A percentile compares a stretch with the other conserved stretches of the same genome.
Evolutionary conservation across 2,888 invertebrate species (phyloP).

Genomic region (Cylloceria caligata): DNA sequence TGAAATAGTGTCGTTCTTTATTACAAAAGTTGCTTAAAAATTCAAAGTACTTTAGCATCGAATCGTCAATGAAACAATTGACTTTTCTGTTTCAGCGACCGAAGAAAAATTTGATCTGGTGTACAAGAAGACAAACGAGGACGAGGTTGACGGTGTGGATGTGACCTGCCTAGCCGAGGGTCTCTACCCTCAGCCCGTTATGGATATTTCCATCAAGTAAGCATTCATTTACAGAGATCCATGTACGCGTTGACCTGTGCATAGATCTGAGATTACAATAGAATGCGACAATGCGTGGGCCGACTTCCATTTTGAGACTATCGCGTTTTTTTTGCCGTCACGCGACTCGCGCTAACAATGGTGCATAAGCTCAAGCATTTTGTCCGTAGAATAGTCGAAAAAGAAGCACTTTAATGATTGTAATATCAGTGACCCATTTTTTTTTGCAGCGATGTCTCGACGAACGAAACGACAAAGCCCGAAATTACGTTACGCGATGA

Average conservation of each 20-base stretch:
- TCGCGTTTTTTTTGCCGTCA: not conserved
- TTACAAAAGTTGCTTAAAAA: too few relatives aligned
- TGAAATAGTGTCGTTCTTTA: too few relatives aligned
- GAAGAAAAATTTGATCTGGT: conserved; percentile 80
- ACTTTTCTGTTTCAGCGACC: conserved; percentile 77
- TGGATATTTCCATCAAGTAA: conserved; percentile 82
- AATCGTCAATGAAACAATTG: conserved; percentile 9
- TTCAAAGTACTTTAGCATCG: too few relatives aligned
- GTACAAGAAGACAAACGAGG: conserved; percentile 74
- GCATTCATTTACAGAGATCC: conserved; percentile 66
- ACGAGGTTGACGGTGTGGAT: conserved; percentile 79
- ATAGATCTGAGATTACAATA: not conserved
- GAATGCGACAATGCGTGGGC: conserved; percentile 1
- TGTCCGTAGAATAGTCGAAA: not conserved
- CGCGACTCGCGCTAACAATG: too few relatives aligned
- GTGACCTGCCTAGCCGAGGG: conserved; percentile 80
- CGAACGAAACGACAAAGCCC: conserved; percentile 73
- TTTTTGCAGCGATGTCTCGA: conserved; percentile 74
- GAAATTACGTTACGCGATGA: conserved; percentile 76
- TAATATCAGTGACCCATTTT: conserved; percentile 16
- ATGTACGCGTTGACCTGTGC: not conserved
- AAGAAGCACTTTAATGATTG: conserved; percentile 34
- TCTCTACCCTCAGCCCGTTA: conserved; percentile 81
- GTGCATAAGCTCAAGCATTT: conserved; percentile 11
- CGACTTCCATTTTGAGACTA: conserved; percentile 18